These are phyloP conservation scores for Periophthalmodon schlosseri DNA, from an alignment of 2,113 vertebrate species.

Conservation along the genomic window DNA sequence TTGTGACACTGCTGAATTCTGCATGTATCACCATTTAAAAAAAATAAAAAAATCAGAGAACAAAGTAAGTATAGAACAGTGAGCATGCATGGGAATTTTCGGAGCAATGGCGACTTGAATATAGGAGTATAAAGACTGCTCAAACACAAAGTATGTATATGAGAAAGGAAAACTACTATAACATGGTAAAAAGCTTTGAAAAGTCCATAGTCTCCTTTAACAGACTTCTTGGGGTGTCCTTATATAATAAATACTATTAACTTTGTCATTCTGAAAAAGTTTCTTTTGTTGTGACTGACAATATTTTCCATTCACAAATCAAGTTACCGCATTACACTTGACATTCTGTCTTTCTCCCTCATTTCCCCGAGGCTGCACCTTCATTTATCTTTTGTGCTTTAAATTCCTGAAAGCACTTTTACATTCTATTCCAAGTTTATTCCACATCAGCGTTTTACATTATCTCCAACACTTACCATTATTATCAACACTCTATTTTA, in stretches of 20 bases:
- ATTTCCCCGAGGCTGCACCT: neutral
- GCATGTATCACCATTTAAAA: too few species aligned
- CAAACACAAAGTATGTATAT: too few species aligned
- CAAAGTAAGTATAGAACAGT: too few species aligned
- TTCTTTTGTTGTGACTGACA: neutral
- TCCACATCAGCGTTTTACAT: slow-evolving; percentile 9
- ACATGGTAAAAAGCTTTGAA: too few species aligned
- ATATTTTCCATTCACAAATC: neutral
- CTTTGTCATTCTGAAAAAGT: neutral
- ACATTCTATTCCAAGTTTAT: neutral
- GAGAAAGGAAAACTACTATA: too few species aligned
- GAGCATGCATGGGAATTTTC: too few species aligned
- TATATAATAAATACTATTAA: neutral
- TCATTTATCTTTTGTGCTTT: slow-evolving; percentile 2
- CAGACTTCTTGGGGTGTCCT: neutral
- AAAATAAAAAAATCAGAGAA: too few species aligned
- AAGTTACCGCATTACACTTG: neutral
- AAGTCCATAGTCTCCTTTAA: too few species aligned
- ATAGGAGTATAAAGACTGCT: too few species aligned
- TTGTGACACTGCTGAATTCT: too few species aligned
- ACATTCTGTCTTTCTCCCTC: neutral
- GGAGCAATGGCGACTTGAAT: too few species aligned
- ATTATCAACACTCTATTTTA: slow-evolving; percentile 10
- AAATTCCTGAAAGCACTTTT: slow-evolving; percentile 2
- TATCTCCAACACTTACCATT: slow-evolving; percentile 10